Percentiles rank a stretch among this genome's conserved stretches.
phyloP scores from a whole-genome alignment of 2,888 invertebrate species.

The Digitonthophagus gazella region DNA sequence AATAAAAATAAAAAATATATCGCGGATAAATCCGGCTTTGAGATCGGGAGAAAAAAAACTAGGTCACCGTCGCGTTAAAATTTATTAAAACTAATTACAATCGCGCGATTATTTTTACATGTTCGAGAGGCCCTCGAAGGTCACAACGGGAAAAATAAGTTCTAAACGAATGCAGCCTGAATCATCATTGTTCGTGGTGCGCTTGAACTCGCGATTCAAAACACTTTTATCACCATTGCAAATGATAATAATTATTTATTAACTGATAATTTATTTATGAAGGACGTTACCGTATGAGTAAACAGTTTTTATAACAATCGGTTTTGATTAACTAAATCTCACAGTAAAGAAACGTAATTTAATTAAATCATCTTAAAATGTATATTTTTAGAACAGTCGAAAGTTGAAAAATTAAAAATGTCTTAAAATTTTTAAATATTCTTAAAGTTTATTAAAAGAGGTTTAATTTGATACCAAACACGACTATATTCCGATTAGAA shows the following conservation, averaged over 20 bases:
- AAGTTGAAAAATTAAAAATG: too few species aligned
- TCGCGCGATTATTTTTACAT: background rate
- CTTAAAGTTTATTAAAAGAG: too few species aligned
- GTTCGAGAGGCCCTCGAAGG: background rate
- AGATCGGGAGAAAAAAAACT: background rate
- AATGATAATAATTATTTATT: constrained; percentile 27
- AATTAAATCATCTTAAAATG: too few species aligned
- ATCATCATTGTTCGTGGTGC: constrained; percentile 21
- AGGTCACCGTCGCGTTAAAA: too few species aligned
- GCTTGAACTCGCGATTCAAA: constrained; percentile 18
- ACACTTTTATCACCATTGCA: constrained; percentile 28
- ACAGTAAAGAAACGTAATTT: too few species aligned
- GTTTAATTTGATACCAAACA: too few species aligned
- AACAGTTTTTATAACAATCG: constrained; percentile 20
- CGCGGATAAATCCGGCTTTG: too few species aligned
- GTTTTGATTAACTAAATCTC: background rate
- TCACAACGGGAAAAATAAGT: constrained; percentile 4
- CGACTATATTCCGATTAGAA: too few species aligned
- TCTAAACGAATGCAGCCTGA: constrained; percentile 7
- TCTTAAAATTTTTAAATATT: too few species aligned
- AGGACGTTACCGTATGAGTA: constrained; percentile 20
- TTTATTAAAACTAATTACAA: background rate
- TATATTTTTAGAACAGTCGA: too few species aligned
- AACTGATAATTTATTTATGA: constrained; percentile 28
- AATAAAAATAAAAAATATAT: background rate